These are phyloP conservation scores for Drosophila bifasciata DNA, from an alignment of 1,140 invertebrate genomes.

Conservation along the genomic window DNA sequence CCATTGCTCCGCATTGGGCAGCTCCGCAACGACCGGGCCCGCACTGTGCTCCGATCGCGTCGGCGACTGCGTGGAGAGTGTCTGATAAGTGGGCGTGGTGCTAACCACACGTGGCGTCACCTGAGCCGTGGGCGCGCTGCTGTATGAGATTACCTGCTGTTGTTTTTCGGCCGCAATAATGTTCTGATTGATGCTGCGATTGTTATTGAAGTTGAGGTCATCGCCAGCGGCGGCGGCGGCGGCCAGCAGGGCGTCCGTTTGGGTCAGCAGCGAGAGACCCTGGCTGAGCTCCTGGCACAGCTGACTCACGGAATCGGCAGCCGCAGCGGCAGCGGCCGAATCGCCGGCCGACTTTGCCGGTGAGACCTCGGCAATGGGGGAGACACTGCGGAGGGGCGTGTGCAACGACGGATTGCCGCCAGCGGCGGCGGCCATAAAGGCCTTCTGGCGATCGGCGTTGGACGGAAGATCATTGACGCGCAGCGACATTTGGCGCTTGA, in stretches of 20 bases:
- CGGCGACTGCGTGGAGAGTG: constrained; percentile 57
- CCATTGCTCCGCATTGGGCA: constrained; percentile 92
- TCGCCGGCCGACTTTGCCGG: constrained; percentile 83
- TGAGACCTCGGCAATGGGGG: constrained; percentile 92
- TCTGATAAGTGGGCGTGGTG: constrained; percentile 63
- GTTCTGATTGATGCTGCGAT: constrained; percentile 86
- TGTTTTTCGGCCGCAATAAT: constrained; percentile 83
- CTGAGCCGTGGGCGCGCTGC: constrained; percentile 46
- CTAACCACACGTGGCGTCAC: constrained; percentile 46
- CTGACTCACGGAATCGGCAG: constrained; percentile 90
- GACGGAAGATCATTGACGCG: constrained; percentile 96
- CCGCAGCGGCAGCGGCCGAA: constrained; percentile 68
- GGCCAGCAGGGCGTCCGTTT: constrained; percentile 86
- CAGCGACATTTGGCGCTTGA: constrained; percentile 97
- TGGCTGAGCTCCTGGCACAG: constrained; percentile 95
- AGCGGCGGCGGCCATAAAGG: constrained; percentile 80
- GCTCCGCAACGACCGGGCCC: constrained; percentile 27
- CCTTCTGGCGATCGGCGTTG: constrained; percentile 92
- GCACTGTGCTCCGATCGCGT: constrained; percentile 44
- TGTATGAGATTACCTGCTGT: constrained; percentile 64
- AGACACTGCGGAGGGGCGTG: constrained; percentile 86
- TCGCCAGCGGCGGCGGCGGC: constrained; percentile 87
- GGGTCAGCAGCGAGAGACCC: constrained; percentile 91
- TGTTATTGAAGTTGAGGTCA: constrained; percentile 86
- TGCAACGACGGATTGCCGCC: constrained; percentile 60